Evolutionary conservation across 1,140 invertebrate genomes (phyloP), one percentile per base, ranked within the genome.

Genomic region (Vollenhovia emeryi): DNA sequence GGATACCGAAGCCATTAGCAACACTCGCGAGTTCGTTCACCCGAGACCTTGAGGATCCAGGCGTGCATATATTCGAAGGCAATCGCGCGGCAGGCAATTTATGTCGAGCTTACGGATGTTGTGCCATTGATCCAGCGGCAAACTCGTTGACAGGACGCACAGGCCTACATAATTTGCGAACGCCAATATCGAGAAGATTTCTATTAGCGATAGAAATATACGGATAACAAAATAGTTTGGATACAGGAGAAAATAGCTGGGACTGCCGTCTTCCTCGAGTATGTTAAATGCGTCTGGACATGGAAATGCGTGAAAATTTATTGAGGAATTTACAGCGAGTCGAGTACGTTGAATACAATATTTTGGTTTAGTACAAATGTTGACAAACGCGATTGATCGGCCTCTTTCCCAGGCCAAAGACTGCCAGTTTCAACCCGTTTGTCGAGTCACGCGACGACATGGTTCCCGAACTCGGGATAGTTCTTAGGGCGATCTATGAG

Each of bases 21-120:
- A 87, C 88, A 87, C 84, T 68, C 57, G 55, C 84, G n/a, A 75
- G 92, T 91, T 92, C 92, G 33, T 92, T 92, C 92, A 92, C 92
- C 91, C 69, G 87, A 86, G 90, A 91, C 92, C 91, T 92, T 93
- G 92, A 84, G 68, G 55, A 88, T 87, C 80, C 78, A 21, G 33
- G 50, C 48, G 18, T 57, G 33, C 43, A 66, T 43, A 40, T 24
- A 30, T 69, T 57, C 78, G 50, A 76, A 66, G 74, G 76, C 62
- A 18, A 13, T 82, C n/a, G 78, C 64, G 36, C 78, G n/a, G n/a
- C 27, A 24, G 60, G 13, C 40, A 73, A 82, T 82, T 82, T 57
- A 59, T 82, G 59, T 82, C 78, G 64, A 57, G 66, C 18, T n/a
- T 18, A 30, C 24, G 21, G 33, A 68, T 68, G 57, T 43, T 50